phyloP scores from a whole-genome alignment of 1,140 invertebrate species.

The Bradynema listronoti region DNA sequence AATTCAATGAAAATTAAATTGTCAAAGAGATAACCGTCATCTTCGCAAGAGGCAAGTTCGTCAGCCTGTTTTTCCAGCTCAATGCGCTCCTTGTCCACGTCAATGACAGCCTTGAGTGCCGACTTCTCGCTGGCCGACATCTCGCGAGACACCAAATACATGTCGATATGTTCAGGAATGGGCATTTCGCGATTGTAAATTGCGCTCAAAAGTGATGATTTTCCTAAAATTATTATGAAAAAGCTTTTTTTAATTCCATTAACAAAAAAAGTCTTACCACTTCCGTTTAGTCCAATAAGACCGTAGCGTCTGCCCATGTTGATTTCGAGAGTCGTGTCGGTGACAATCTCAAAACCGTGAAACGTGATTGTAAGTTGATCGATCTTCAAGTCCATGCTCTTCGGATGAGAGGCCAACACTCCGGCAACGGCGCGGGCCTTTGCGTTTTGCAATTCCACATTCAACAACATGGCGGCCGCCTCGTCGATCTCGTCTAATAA shows the following conservation, averaged over 20 bases:
- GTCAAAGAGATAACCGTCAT: constrained; percentile 69
- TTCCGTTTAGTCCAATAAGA: constrained; percentile 88
- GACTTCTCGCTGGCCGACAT: constrained; percentile 83
- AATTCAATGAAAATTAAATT: constrained; percentile 1
- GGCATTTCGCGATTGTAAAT: constrained; percentile 87
- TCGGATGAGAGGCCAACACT: constrained; percentile 82
- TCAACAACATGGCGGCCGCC: constrained; percentile 66
- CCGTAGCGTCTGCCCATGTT: constrained; percentile 94
- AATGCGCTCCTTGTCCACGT: constrained; percentile 88
- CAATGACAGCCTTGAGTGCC: constrained; percentile 91
- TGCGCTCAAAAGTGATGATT: constrained; percentile 83
- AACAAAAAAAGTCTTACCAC: constrained; percentile 67
- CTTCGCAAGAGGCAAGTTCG: constrained; percentile 73
- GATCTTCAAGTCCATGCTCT: constrained; percentile 91
- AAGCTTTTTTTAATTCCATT: neutral
- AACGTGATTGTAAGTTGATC: constrained; percentile 95
- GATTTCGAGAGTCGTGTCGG: constrained; percentile 89
- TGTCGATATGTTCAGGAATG: constrained; percentile 92
- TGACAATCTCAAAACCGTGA: constrained; percentile 87
- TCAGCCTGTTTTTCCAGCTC: constrained; percentile 86
- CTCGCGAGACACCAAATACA: constrained; percentile 90
- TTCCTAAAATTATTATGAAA: constrained; percentile 63
- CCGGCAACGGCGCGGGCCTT: constrained; percentile 89
- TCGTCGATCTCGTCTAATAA: constrained; percentile 41
- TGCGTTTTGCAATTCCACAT: constrained; percentile 76